phyloP scores from a whole-genome alignment of 2,888 invertebrate genomes.

The Cinara cedri region DNA sequence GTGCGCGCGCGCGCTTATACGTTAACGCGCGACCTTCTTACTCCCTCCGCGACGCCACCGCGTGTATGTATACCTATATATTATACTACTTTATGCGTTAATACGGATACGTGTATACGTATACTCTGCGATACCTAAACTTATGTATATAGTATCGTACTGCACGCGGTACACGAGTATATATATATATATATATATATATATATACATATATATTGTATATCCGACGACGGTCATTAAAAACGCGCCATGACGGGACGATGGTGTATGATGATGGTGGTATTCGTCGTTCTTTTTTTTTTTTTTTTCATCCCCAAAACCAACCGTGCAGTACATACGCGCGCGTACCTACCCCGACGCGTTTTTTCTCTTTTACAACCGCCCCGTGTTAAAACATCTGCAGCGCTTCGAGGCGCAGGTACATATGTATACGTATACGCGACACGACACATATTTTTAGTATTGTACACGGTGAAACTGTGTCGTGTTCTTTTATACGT shows the following conservation, averaged over 20 bases:
- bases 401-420: too few species aligned
- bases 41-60: neutral
- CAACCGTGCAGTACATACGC: neutral
- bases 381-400: too few species aligned
- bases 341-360: neutral
- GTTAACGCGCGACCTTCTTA: neutral
- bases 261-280: too few species aligned
- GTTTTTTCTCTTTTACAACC: neutral
- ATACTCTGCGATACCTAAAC: too few species aligned
- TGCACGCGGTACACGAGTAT: too few species aligned
- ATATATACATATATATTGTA: neutral
- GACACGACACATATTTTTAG: neutral
- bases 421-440: too few species aligned
- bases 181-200: neutral
- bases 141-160: too few species aligned
- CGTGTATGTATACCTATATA: too few species aligned
- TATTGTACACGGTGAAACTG: neutral
- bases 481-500: neutral
- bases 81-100: too few species aligned
- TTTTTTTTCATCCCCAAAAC: constrained; percentile 5
- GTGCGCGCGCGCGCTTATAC: neutral
- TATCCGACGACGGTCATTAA: constrained; percentile 35
- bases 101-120: too few species aligned
- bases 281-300: neutral
- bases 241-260: constrained; percentile 42